Percentiles rank a stretch among this genome's conserved stretches.
phyloP scores from a whole-genome alignment of 1,140 invertebrate species.

The Drosophila willistoni region DNA sequence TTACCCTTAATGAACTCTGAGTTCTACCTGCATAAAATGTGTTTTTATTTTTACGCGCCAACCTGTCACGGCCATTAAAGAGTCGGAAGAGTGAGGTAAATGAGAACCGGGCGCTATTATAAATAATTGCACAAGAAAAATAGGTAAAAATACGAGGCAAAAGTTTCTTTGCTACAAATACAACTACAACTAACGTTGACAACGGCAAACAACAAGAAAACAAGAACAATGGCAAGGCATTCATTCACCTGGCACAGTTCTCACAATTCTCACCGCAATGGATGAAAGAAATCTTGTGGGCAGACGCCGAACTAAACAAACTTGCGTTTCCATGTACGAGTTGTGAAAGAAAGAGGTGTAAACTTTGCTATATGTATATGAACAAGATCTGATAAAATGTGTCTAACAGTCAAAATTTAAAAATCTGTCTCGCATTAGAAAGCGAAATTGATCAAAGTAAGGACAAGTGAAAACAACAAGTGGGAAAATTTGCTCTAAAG shows the following conservation, averaged over 20 bases:
- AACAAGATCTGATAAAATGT: background rate
- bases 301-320: conserved; percentile 39
- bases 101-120: conserved; percentile 66
- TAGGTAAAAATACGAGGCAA: conserved; percentile 60
- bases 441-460: background rate
- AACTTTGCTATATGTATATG: background rate
- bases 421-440: background rate
- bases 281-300: conserved; percentile 36
- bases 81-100: conserved; percentile 11
- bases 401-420: background rate
- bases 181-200: conserved; percentile 21
- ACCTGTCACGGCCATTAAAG: conserved; percentile 11
- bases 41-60: conserved; percentile 15
- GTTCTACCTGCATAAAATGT: conserved; percentile 59
- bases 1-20: conserved; percentile 76
- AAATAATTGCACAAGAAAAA: conserved; percentile 80
- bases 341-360: conserved; percentile 10
- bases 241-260: conserved; percentile 75
- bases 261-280: conserved; percentile 70
- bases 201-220: conserved; percentile 44
- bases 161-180: conserved; percentile 43
- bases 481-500: background rate
- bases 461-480: background rate
- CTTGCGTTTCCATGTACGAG: conserved; percentile 17
- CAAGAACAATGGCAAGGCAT: conserved; percentile 43